Evolutionary conservation across 2,113 vertebrate genomes (phyloP).

Genomic region (Spea multiplicata): DNA sequence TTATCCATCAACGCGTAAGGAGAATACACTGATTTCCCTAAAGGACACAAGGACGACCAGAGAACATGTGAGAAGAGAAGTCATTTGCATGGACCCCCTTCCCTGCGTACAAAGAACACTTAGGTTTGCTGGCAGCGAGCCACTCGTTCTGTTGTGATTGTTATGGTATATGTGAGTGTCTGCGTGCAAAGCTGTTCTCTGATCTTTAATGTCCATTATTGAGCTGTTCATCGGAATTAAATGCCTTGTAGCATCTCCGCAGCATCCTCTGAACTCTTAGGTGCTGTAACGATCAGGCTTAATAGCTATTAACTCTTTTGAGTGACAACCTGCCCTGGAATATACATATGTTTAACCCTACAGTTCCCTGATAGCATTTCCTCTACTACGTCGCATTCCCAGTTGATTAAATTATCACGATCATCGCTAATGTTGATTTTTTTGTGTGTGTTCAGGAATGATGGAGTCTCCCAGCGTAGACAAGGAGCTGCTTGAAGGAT

Average conservation of each 20-base stretch:
- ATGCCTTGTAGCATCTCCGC: neutral
- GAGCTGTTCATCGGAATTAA: neutral
- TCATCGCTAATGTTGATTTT: constrained; percentile 16
- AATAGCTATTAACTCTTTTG: neutral
- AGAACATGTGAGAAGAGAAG: constrained; percentile 38
- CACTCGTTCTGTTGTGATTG: constrained; percentile 1
- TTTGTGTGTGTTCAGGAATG: constrained; percentile 32
- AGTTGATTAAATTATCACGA: neutral
- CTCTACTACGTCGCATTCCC: constrained; percentile 2
- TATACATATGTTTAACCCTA: neutral
- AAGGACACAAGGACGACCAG: constrained; percentile 38
- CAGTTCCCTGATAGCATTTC: constrained; percentile 38
- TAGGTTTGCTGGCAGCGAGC: neutral
- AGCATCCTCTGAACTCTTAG: neutral
- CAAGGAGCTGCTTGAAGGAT: constrained; percentile 58
- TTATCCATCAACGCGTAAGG: constrained; percentile 39
- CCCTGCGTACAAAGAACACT: neutral
- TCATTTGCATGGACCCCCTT: constrained; percentile 33
- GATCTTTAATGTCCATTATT: neutral
- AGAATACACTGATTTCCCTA: constrained; percentile 46
- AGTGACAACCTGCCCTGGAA: neutral
- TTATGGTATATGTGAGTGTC: constrained; percentile 15
- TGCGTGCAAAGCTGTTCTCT: neutral
- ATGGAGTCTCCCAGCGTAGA: constrained; percentile 56
- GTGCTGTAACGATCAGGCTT: neutral